Conservation (phyloP, 2,113 vertebrate species). For the Platichthys flesus region DNA sequence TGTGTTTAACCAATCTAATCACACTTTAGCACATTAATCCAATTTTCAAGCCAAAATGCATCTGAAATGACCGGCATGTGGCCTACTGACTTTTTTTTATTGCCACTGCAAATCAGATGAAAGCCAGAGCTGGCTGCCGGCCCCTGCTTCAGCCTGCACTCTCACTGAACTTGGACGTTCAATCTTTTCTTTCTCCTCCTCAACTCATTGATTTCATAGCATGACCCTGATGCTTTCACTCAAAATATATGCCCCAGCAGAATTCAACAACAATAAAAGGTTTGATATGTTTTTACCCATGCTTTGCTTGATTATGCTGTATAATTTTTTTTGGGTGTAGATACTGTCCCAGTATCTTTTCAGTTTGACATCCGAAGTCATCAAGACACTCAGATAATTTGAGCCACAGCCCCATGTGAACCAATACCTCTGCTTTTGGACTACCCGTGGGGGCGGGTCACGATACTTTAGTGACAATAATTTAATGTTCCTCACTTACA, state of each 20-base stretch:
- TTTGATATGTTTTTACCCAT: conserved; percentile 79
- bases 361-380: conserved; percentile 73
- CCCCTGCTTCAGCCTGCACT: conserved; percentile 90
- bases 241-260: conserved; percentile 72
- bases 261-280: conserved; percentile 90
- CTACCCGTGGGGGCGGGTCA: conserved; percentile 56
- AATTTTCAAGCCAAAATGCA: conserved; percentile 98
- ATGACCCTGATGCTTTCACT: conserved; percentile 90
- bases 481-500: conserved; percentile 68
- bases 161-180: conserved; percentile 95
- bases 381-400: conserved; percentile 62
- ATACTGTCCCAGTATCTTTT: conserved; percentile 69
- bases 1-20: conserved; percentile 99
- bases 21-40: conserved; percentile 99
- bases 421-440: conserved; percentile 64
- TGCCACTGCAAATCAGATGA: conserved; percentile 97
- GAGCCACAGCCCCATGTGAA: conserved; percentile 61
- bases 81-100: conserved; percentile 84
- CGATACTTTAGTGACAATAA: conserved; percentile 47
- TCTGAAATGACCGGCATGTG: conserved; percentile 90
- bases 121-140: conserved; percentile 89
- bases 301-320: conserved; percentile 52
- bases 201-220: conserved; percentile 87
- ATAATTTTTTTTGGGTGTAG: background rate
- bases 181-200: conserved; percentile 45